phyloP scores from a whole-genome alignment of 2,797 vertebrate genomes.

The Sebastes elongatus region DNA sequence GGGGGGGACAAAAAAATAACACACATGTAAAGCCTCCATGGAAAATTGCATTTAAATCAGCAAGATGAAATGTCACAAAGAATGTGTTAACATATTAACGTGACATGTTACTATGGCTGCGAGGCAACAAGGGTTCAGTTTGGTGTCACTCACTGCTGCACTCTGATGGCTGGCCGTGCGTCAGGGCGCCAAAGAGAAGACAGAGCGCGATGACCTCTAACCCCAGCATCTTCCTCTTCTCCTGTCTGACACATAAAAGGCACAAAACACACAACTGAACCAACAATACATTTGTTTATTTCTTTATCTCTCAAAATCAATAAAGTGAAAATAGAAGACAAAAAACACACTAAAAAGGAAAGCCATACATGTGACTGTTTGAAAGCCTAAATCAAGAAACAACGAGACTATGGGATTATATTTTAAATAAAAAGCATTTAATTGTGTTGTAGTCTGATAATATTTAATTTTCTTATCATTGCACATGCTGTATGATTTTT shows the following conservation, averaged over 20 bases:
- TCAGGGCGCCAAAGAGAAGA: constrained; percentile 71
- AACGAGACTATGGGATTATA: neutral
- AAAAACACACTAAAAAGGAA: neutral
- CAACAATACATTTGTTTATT: constrained; percentile 51
- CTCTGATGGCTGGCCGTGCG: constrained; percentile 32
- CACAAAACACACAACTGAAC: constrained; percentile 22
- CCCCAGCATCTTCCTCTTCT: constrained; percentile 72
- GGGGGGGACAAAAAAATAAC: neutral
- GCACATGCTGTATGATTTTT: neutral
- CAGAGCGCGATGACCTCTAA: constrained; percentile 62
- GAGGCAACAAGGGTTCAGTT: neutral
- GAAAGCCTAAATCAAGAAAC: neutral
- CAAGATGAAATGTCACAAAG: neutral
- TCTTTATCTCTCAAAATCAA: neutral
- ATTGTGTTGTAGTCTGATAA: neutral
- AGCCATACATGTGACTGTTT: neutral
- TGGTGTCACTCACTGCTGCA: constrained; percentile 72
- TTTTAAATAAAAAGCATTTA: neutral
- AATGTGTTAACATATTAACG: neutral
- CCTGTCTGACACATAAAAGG: constrained; percentile 51
- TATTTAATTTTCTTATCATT: neutral
- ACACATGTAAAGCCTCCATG: neutral
- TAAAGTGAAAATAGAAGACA: neutral
- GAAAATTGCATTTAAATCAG: neutral
- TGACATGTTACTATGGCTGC: neutral